These are phyloP conservation scores for Monomorium pharaonis DNA, from an alignment of 1,140 invertebrate species.

Conservation along the genomic window DNA sequence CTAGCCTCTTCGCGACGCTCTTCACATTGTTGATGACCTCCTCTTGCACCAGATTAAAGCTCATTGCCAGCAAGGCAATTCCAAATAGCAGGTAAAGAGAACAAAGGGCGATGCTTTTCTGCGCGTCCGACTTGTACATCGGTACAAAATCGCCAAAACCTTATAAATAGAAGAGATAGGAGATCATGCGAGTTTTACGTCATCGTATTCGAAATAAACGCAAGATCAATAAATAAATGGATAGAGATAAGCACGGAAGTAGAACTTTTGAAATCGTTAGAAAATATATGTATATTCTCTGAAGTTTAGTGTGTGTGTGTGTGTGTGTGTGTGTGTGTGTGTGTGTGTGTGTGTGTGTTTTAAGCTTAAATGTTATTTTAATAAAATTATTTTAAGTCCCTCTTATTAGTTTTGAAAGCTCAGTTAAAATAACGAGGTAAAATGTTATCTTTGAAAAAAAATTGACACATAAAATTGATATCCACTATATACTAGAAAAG, in stretches of 20 bases:
- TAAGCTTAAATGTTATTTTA: not conserved
- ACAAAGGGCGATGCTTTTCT: conserved; percentile 95
- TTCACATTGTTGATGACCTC: conserved; percentile 95
- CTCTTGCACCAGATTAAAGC: conserved; percentile 98
- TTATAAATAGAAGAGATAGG: conserved; percentile 60
- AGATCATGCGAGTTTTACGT: not conserved
- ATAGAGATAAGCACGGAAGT: not conserved
- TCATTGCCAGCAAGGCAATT: conserved; percentile 99
- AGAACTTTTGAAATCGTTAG: not conserved
- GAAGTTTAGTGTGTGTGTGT: no score
- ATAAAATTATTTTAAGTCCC: not conserved
- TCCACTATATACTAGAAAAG: no score
- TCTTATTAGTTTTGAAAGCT: not conserved
- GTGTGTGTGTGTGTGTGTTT: no score
- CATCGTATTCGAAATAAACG: not conserved
- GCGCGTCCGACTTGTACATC: conserved; percentile 90
- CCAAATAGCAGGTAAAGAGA: conserved; percentile 97
- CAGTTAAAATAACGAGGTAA: not conserved
- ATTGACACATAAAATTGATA: no score
- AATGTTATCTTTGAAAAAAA: not conserved
- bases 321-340: no score
- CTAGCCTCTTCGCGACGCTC: conserved; percentile 91
- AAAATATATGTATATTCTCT: no score
- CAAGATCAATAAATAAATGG: not conserved
- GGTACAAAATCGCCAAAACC: conserved; percentile 97